These are phyloP conservation scores for Sylvietta virens DNA, from an alignment of 2,113 vertebrate species.

Conservation along the genomic window DNA sequence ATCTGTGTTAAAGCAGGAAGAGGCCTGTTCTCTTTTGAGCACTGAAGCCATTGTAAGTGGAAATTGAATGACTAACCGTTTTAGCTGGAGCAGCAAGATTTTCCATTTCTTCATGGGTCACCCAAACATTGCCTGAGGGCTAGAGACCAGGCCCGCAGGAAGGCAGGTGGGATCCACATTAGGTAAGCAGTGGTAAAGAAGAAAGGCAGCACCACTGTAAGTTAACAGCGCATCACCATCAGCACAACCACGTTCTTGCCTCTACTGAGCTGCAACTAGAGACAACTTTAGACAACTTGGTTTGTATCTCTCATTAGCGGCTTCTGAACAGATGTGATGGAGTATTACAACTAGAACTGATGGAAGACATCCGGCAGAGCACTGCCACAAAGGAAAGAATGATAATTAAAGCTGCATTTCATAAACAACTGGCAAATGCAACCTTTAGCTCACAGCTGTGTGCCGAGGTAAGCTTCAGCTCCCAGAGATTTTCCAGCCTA, in stretches of 20 bases:
- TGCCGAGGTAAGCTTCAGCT: background rate
- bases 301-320: background rate
- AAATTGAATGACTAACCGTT: slow-evolving; percentile 85
- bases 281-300: slow-evolving; percentile 29
- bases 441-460: background rate
- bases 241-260: slow-evolving; percentile 71
- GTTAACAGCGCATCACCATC: slow-evolving; percentile 90
- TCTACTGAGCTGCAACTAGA: slow-evolving; percentile 66
- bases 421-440: background rate
- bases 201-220: slow-evolving; percentile 97
- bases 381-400: background rate
- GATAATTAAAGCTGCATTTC: slow-evolving; percentile 15
- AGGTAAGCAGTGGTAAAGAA: slow-evolving; percentile 95
- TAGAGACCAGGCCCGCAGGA: slow-evolving; percentile 75
- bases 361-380: background rate
- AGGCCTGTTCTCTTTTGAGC: background rate
- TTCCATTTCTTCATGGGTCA: slow-evolving; percentile 99
- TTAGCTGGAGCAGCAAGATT: slow-evolving; percentile 93
- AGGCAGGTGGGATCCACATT: slow-evolving; percentile 78
- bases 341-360: background rate
- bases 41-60: background rate
- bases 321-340: background rate
- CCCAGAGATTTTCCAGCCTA: background rate
- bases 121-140: slow-evolving; percentile 98
- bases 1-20: background rate